These are phyloP conservation scores for Camponotus vicinus DNA, from an alignment of 1,140 invertebrate species.

Conservation along the genomic window DNA sequence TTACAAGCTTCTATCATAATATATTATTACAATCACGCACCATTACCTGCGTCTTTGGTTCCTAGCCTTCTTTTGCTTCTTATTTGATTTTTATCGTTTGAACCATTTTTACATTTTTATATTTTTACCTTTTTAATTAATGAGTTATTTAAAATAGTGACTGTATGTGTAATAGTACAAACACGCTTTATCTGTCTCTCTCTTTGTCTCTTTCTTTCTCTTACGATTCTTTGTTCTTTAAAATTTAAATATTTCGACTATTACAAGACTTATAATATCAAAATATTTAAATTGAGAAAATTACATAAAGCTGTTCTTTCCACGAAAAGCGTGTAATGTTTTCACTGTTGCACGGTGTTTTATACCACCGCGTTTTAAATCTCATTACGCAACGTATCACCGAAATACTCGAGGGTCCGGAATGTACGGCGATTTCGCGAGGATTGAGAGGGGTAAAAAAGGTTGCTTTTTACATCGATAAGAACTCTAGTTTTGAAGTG, in stretches of 20 bases:
- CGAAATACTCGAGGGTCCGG: constrained; percentile 79
- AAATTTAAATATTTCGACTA: neutral
- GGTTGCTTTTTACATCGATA: constrained; percentile 33
- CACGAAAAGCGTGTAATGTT: constrained; percentile 1
- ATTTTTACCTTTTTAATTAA: neutral
- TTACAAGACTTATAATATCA: neutral
- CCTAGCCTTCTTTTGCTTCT: too few species aligned
- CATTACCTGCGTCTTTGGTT: too few species aligned
- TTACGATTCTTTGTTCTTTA: neutral
- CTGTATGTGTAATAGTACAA: neutral
- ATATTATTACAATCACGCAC: too few species aligned
- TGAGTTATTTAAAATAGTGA: neutral
- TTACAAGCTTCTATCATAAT: too few species aligned
- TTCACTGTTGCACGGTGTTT: constrained; percentile 71
- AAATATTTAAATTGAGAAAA: neutral
- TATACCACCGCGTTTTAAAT: constrained; percentile 78
- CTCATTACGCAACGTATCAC: constrained; percentile 82
- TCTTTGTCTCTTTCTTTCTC: neutral
- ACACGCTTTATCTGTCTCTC: neutral
- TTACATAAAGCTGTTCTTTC: constrained; percentile 5
- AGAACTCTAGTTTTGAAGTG: constrained; percentile 16
- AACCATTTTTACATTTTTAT: too few species aligned
- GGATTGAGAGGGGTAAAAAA: constrained; percentile 5
- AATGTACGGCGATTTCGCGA: constrained; percentile 71
- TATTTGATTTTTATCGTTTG: too few species aligned